A percentile compares a stretch with the other conserved stretches of the same genome.
Evolutionary conservation across 2,797 vertebrate genomes (phyloP).

Genomic region (Gymnothorax javanicus): DNA sequence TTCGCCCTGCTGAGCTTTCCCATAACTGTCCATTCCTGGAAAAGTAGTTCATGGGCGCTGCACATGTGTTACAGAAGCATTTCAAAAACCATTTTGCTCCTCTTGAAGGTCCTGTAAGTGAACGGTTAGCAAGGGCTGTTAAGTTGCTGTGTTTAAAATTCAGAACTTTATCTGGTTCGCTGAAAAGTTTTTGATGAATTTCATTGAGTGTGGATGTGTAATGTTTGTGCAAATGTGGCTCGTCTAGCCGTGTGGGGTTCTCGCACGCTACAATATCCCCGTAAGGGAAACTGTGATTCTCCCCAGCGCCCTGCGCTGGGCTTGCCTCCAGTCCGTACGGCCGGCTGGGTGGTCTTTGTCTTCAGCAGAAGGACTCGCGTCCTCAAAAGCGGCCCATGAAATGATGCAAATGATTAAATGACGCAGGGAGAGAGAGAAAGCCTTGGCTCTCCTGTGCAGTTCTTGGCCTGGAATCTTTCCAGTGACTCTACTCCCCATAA

Average conservation of each 20-base stretch:
- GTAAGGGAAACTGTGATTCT: neutral
- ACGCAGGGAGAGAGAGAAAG: constrained; percentile 33
- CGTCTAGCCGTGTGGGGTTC: neutral
- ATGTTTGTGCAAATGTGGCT: neutral
- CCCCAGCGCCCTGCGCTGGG: constrained; percentile 48
- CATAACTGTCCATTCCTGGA: neutral
- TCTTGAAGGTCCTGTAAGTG: neutral
- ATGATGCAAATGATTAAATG: constrained; percentile 41
- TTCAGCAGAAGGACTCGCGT: constrained; percentile 61
- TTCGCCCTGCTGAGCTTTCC: neutral
- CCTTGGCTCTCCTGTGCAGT: constrained; percentile 1
- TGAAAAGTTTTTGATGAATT: neutral
- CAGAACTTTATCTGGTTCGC: neutral
- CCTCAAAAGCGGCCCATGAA: constrained; percentile 60
- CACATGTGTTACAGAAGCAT: neutral
- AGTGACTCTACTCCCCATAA: neutral
- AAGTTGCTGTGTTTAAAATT: neutral
- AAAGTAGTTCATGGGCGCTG: neutral
- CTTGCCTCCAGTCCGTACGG: constrained; percentile 64
- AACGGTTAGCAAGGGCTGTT: neutral
- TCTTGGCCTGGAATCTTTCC: constrained; percentile 26
- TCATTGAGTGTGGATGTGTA: neutral
- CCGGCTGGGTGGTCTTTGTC: constrained; percentile 63
- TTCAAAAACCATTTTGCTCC: neutral
- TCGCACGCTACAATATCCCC: neutral